phyloP scores from a whole-genome alignment of 1,140 invertebrate genomes.

The Euglossa dilemma region DNA sequence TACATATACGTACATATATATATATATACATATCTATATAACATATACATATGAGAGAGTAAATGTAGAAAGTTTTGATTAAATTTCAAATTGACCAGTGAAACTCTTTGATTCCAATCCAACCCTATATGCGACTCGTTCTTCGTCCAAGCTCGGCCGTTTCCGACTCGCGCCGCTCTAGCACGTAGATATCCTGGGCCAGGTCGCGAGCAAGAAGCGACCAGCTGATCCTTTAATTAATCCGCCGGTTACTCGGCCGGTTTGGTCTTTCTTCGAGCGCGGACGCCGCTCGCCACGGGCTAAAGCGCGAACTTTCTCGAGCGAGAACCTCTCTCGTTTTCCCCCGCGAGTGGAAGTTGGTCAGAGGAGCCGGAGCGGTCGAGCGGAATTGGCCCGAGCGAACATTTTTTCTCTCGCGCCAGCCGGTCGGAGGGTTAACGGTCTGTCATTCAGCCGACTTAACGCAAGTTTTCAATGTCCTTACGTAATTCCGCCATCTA shows the following conservation, averaged over 20 bases:
- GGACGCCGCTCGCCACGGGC: background rate
- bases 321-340: conserved; percentile 10
- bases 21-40: background rate
- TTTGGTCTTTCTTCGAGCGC: background rate
- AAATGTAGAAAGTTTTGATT: conserved; percentile 51
- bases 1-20: background rate
- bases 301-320: conserved; percentile 37
- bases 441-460: conserved; percentile 41
- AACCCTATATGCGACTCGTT: conserved; percentile 11
- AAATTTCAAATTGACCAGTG: conserved; percentile 36
- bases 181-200: too few species aligned
- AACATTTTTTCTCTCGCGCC: conserved; percentile 1
- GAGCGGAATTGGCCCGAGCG: background rate
- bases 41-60: background rate
- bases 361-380: background rate
- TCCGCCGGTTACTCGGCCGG: conserved; percentile 10
- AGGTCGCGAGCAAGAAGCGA: too few species aligned
- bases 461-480: conserved; percentile 60
- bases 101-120: conserved; percentile 38
- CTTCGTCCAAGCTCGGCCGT: background rate
- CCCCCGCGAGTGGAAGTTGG: conserved; percentile 1
- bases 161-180: too few species aligned
- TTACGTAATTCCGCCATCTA: conserved; percentile 68
- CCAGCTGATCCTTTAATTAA: conserved; percentile 60
- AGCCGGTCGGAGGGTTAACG: conserved; percentile 42